Conservation (phyloP, 1,140 invertebrate species). For the Macrobrachium rosenbergii region DNA sequence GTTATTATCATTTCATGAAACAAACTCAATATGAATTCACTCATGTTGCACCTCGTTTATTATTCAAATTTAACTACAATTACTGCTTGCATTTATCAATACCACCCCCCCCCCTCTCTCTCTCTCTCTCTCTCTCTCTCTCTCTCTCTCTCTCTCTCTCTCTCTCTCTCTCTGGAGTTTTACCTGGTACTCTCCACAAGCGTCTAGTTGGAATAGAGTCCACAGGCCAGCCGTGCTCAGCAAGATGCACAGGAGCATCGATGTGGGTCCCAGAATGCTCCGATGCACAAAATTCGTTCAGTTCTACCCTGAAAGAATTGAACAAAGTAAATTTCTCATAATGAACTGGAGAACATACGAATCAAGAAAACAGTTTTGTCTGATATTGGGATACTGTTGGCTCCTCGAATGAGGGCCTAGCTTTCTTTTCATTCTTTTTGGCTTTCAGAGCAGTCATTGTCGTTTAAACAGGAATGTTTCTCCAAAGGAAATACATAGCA, state of each 20-base stretch:
- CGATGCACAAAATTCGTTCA: slow-evolving; percentile 45
- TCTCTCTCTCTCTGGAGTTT: not conserved
- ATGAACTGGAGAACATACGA: not conserved
- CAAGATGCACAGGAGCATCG: slow-evolving; percentile 32
- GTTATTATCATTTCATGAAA: too few species aligned
- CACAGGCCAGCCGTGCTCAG: slow-evolving; percentile 10
- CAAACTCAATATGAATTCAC: too few species aligned
- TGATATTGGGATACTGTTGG: not conserved
- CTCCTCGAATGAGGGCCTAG: too few species aligned
- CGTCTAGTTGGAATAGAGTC: slow-evolving; percentile 18
- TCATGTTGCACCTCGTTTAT: too few species aligned
- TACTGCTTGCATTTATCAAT: not conserved
- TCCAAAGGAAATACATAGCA: too few species aligned
- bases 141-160: slow-evolving; percentile 34
- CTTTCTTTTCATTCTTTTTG: too few species aligned
- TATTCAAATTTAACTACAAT: not conserved
- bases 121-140: slow-evolving; percentile 39
- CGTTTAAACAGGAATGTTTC: too few species aligned
- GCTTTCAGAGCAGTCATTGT: too few species aligned
- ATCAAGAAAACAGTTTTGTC: not conserved
- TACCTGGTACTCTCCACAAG: slow-evolving; percentile 52
- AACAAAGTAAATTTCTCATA: not conserved
- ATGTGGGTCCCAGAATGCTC: slow-evolving; percentile 55
- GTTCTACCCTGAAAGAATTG: slow-evolving; percentile 16
- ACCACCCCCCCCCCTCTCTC: not conserved